Conservation (phyloP, 2,113 vertebrate species). For the Phalacrocorax carbo region DNA sequence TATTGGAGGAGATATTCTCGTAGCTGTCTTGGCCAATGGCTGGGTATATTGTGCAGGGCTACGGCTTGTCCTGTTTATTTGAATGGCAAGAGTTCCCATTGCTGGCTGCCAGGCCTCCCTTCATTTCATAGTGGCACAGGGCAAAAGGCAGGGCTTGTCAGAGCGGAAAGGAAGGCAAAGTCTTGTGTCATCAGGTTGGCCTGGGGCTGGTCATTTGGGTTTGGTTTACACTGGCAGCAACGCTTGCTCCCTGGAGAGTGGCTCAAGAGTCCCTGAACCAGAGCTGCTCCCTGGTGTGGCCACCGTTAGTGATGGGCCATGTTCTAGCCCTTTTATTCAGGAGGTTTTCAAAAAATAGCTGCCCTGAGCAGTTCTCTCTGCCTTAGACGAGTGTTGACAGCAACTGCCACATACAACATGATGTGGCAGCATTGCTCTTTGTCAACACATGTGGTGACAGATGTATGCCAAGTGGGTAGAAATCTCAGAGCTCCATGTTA, state of each 20-base stretch:
- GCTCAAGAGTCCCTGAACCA: not conserved
- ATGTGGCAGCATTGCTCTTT: constrained; percentile 29
- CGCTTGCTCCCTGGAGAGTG: fast-evolving
- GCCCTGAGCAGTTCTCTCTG: constrained; percentile 21
- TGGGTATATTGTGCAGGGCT: too few relatives aligned
- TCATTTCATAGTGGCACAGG: not conserved
- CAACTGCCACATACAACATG: not conserved
- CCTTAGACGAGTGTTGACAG: constrained; percentile 13
- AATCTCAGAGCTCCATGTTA: not conserved
- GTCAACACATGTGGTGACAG: constrained; percentile 38
- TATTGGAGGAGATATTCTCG: too few relatives aligned
- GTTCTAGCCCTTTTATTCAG: not conserved
- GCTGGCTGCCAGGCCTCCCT: not conserved
- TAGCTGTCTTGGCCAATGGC: not conserved
- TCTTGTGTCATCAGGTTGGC: not conserved
- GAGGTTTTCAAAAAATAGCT: constrained; percentile 14
- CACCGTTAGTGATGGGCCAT: not conserved
- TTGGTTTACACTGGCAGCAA: not conserved
- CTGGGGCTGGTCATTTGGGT: not conserved
- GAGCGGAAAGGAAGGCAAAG: not conserved
- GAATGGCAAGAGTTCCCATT: not conserved
- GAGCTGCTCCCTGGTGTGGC: not conserved
- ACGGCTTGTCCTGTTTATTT: not conserved
- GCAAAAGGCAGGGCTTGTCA: not conserved
- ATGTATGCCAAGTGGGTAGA: constrained; percentile 19